Percentiles rank a stretch among this genome's conserved stretches.
phyloP scores from a whole-genome alignment of 2,113 vertebrate species.

The Sebastes schlegelii region DNA sequence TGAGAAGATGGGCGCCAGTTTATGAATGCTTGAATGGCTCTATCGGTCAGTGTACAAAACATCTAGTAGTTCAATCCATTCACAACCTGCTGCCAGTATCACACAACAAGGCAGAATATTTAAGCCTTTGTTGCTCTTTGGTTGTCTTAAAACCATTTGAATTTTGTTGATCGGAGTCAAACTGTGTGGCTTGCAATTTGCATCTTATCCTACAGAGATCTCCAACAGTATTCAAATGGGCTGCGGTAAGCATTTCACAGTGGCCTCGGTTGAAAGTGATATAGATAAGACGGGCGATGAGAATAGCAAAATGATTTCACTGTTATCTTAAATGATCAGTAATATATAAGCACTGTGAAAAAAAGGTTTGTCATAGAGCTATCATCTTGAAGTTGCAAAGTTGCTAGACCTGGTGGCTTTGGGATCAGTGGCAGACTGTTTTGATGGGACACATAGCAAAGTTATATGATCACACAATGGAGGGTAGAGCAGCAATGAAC shows the following conservation, averaged over 20 bases:
- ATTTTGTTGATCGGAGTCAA: conserved; percentile 12
- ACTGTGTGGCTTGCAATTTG: conserved; percentile 22
- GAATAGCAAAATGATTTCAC: not conserved
- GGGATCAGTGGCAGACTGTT: conserved; percentile 1
- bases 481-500: not conserved
- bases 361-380: not conserved
- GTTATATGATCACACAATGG: conserved; percentile 1
- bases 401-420: not conserved
- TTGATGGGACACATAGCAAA: conserved; percentile 35
- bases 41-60: not conserved
- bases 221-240: conserved; percentile 17
- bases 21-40: not conserved
- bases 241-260: not conserved
- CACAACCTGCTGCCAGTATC: not conserved
- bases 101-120: not conserved
- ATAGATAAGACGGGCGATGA: not conserved
- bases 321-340: not conserved
- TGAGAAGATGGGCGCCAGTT: not conserved
- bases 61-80: not conserved
- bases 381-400: not conserved
- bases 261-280: not conserved
- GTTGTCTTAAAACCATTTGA: conserved; percentile 18
- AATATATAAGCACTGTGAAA: not conserved
- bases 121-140: conserved; percentile 3
- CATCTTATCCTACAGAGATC: conserved; percentile 16